Percentiles rank a stretch among this genome's conserved stretches.
These are phyloP conservation scores for Nettapus auritus DNA, from an alignment of 2,113 vertebrate genomes.

Conservation along the genomic window DNA sequence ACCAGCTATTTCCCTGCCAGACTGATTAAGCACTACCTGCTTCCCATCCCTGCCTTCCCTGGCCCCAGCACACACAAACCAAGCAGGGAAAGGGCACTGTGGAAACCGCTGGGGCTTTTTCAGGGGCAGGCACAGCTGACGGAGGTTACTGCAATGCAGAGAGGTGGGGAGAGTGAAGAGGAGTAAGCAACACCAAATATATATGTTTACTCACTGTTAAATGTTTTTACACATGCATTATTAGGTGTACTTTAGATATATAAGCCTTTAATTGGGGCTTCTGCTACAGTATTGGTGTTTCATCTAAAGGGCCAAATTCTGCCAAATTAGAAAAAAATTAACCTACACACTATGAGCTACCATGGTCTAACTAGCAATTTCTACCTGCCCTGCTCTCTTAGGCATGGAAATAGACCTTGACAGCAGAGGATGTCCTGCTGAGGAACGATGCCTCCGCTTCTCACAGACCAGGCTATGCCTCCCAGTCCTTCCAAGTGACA, in stretches of 20 bases:
- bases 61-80: not conserved
- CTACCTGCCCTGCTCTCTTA: not conserved
- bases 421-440: not conserved
- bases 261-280: not conserved
- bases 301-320: not conserved
- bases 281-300: not conserved
- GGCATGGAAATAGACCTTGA: not conserved
- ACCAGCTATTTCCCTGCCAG: constrained; percentile 32
- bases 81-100: not conserved
- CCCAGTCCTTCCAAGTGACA: not conserved
- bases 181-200: not conserved
- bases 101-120: not conserved
- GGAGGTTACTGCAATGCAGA: not conserved
- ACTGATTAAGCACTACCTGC: constrained; percentile 51
- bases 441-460: not conserved
- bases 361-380: not conserved
- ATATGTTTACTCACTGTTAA: not conserved
- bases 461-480: not conserved
- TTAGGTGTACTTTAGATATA: not conserved
- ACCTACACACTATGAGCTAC: not conserved
- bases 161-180: not conserved
- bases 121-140: not conserved
- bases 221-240: not conserved
- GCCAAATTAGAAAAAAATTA: not conserved
- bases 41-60: not conserved